Conservation (phyloP, 2,797 vertebrate species). For the Champsocephalus gunnari region DNA sequence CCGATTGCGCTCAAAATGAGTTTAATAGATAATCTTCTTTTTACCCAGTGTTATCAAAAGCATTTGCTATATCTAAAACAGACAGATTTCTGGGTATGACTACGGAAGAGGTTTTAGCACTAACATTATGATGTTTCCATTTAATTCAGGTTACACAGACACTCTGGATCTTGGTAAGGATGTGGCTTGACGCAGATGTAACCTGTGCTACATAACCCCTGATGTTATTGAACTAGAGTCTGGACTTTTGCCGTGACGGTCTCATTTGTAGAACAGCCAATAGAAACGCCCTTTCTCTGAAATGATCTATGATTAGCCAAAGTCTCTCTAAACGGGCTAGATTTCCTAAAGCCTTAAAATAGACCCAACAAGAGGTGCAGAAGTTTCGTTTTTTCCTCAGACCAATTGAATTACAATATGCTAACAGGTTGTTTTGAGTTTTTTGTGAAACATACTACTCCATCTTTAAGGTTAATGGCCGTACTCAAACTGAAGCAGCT, state of each 20-base stretch:
- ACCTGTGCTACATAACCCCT: conserved; percentile 10
- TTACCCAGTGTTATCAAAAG: neutral
- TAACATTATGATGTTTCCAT: neutral
- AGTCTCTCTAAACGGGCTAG: too few relatives aligned
- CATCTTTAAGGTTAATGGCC: too few relatives aligned
- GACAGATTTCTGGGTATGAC: neutral
- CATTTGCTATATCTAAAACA: neutral
- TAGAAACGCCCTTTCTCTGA: too few relatives aligned
- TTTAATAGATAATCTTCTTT: neutral
- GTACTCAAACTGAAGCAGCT: neutral
- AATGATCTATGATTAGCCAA: too few relatives aligned
- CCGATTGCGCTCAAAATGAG: neutral
- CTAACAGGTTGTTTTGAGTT: too few relatives aligned
- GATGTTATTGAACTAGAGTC: neutral
- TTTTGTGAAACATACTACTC: too few relatives aligned
- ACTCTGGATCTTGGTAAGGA: conserved; percentile 34
- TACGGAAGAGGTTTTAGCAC: neutral
- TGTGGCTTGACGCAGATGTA: conserved; percentile 32
- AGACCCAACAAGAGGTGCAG: too few relatives aligned
- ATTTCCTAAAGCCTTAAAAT: too few relatives aligned
- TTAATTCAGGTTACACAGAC: neutral
- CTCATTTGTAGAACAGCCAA: too few relatives aligned
- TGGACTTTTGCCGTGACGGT: too few relatives aligned
- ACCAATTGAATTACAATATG: too few relatives aligned
- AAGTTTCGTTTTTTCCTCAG: too few relatives aligned